Conservation (phyloP, 2,113 vertebrate species). For the Indri indri region DNA sequence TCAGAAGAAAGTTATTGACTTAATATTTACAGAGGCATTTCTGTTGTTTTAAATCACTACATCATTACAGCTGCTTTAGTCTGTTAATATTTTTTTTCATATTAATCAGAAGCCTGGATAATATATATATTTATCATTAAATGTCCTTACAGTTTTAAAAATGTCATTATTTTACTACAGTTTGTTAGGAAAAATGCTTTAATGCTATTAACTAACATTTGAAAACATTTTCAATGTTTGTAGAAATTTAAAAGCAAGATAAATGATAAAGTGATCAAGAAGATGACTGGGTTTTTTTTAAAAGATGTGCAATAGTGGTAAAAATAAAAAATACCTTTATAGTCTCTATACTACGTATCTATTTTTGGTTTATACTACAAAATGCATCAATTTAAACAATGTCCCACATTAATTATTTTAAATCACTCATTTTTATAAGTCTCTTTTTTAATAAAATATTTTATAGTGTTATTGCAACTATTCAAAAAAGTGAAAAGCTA, state of each 20-base stretch:
- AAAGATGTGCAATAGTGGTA: not conserved
- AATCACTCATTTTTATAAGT: not conserved
- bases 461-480: not conserved
- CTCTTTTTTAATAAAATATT: not conserved
- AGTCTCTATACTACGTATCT: not conserved
- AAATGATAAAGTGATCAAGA: not conserved
- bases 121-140: not conserved
- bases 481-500: not conserved
- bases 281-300: not conserved
- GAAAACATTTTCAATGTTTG: not conserved
- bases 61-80: slow-evolving; percentile 23
- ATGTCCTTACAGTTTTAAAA: not conserved
- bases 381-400: not conserved
- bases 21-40: slow-evolving; percentile 58
- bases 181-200: not conserved
- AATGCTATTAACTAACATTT: not conserved
- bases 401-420: not conserved
- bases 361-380: not conserved
- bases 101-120: slow-evolving; percentile 23
- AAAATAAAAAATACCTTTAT: not conserved
- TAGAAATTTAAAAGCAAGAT: not conserved
- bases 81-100: slow-evolving; percentile 36
- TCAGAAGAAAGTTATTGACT: slow-evolving; percentile 60
- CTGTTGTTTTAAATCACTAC: slow-evolving; percentile 54
- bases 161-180: not conserved